Conservation (phyloP, 2,113 vertebrate genomes). For the Colossoma macropomum region DNA sequence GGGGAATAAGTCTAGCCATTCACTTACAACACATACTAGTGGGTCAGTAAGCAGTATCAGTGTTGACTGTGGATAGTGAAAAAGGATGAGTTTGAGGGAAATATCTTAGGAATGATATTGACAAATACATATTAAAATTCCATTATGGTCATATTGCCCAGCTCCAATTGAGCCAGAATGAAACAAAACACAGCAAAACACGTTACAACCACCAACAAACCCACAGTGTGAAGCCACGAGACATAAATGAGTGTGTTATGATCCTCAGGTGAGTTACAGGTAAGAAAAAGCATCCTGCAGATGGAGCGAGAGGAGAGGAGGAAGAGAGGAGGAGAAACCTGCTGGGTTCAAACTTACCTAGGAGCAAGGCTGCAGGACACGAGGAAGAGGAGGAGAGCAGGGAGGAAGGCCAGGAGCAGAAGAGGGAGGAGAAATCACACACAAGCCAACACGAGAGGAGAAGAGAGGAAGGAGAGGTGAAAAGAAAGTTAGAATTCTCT, state of each 20-base stretch:
- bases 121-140: too few relatives aligned
- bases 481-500: conserved; percentile 25
- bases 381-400: conserved; percentile 64
- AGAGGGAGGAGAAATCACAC: conserved; percentile 62
- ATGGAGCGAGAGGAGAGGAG: not conserved
- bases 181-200: not conserved
- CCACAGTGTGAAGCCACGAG: not conserved
- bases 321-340: conserved; percentile 1
- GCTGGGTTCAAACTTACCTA: conserved; percentile 77
- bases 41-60: too few relatives aligned
- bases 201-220: not conserved
- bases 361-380: conserved; percentile 89
- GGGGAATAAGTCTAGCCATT: not conserved
- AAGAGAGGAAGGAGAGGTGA: conserved; percentile 54
- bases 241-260: not conserved
- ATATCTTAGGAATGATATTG: too few relatives aligned
- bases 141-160: too few relatives aligned
- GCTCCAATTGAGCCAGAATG: not conserved
- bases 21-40: not conserved
- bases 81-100: too few relatives aligned
- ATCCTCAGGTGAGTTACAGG: conserved; percentile 10
- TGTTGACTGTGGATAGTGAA: too few relatives aligned
- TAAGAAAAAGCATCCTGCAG: conserved; percentile 16
- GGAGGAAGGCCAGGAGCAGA: conserved; percentile 56
- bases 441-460: conserved; percentile 60